Percentiles rank a stretch among this genome's conserved stretches.
Conservation (phyloP, 2,113 vertebrate genomes). For the Lasiurus borealis region DNA sequence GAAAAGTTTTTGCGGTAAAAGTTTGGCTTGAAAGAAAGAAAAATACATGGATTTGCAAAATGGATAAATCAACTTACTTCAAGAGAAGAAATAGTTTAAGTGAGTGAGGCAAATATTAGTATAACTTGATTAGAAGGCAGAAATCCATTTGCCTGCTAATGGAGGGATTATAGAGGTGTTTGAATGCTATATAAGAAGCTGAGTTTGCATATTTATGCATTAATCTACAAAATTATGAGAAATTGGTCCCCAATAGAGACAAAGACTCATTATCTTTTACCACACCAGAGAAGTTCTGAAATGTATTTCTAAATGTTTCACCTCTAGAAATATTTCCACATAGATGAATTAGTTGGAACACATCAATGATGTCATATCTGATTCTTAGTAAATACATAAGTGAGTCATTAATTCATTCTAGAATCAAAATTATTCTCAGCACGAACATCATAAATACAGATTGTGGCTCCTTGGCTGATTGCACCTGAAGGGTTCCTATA, state of each 20-base stretch:
- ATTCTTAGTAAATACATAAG: conserved; percentile 62
- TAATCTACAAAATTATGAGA: conserved; percentile 35
- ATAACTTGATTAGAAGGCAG: conserved; percentile 37
- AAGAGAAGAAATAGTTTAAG: conserved; percentile 22
- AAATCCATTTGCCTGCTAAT: conserved; percentile 34
- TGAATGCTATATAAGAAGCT: conserved; percentile 1
- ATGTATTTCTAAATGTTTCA: conserved; percentile 33
- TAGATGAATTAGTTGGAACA: conserved; percentile 29
- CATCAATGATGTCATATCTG: conserved; percentile 36
- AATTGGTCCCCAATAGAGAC: background rate
- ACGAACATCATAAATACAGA: conserved; percentile 20
- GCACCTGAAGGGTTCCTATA: background rate
- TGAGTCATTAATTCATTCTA: conserved; percentile 42
- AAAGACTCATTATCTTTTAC: conserved; percentile 1
- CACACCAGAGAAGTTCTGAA: conserved; percentile 5
- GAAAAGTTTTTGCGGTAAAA: background rate
- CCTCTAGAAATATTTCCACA: conserved; percentile 3
- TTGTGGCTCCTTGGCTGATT: background rate
- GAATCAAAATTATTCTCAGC: conserved; percentile 5
- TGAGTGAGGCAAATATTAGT: background rate
- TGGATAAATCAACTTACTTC: background rate
- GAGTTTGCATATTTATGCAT: background rate
- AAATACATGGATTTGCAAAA: background rate
- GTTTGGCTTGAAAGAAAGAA: background rate
- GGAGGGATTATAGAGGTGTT: background rate